A percentile compares a stretch with the other conserved stretches of the same genome.
phyloP scores from a whole-genome alignment of 2,113 vertebrate species.

The Sigmodon hispidus region DNA sequence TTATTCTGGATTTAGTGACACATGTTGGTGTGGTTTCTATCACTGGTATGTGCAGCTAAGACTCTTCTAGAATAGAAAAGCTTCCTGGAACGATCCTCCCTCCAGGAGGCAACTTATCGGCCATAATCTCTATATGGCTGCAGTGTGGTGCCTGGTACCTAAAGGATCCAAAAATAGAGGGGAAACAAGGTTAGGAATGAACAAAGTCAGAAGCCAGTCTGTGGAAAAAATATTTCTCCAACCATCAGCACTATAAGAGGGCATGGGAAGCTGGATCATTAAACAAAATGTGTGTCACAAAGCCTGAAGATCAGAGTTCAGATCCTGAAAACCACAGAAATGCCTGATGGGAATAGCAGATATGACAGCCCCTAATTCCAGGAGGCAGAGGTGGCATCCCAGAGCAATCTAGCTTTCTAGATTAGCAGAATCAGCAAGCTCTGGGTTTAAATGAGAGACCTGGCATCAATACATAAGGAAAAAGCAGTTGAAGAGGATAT shows the following conservation, averaged over 20 bases:
- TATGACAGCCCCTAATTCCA: neutral
- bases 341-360: neutral
- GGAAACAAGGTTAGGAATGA: neutral
- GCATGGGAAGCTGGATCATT: neutral
- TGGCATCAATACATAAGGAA: neutral
- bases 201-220: neutral
- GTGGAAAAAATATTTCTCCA: neutral
- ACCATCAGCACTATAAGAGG: neutral
- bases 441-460: neutral
- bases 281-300: neutral
- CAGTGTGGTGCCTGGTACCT: neutral
- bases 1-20: neutral
- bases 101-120: too few species aligned
- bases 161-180: neutral
- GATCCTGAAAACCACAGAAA: neutral
- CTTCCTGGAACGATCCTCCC: neutral
- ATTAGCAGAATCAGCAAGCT: neutral
- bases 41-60: neutral
- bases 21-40: neutral
- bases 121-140: neutral
- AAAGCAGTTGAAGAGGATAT: neutral
- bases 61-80: neutral
- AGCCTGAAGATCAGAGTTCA: neutral
- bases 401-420: neutral
- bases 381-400: neutral